These are phyloP conservation scores for Cirrhinus mrigala DNA, from an alignment of 2,797 vertebrate species.

Conservation along the genomic window DNA sequence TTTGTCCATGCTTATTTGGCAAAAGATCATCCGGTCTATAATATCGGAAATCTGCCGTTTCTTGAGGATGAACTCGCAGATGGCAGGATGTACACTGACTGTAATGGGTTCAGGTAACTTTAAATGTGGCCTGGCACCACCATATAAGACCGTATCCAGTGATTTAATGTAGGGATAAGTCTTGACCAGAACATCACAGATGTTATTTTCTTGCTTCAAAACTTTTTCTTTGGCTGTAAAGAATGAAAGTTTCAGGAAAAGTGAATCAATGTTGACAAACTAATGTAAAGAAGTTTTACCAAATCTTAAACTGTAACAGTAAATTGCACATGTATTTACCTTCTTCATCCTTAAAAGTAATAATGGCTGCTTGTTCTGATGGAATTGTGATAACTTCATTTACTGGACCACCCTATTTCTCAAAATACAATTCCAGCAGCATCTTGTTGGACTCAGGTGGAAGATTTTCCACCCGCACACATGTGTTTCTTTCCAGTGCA, in stretches of 20 bases:
- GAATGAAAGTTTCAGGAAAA: conserved; percentile 8
- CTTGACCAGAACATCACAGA: conserved; percentile 73
- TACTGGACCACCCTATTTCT: conserved; percentile 25
- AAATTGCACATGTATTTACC: conserved; percentile 35
- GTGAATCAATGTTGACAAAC: background rate
- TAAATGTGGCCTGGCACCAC: conserved; percentile 78
- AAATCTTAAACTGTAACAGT: background rate
- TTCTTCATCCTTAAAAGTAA: conserved; percentile 6
- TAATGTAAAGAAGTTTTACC: conserved; percentile 68
- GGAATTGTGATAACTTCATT: conserved; percentile 67
- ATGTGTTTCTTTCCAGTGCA: conserved; percentile 49
- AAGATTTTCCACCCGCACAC: conserved; percentile 81
- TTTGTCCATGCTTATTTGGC: conserved; percentile 72
- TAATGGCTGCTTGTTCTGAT: conserved; percentile 78
- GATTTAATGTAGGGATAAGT: conserved; percentile 82
- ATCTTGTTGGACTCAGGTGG: conserved; percentile 64
- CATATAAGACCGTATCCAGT: conserved; percentile 81
- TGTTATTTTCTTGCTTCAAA: conserved; percentile 69
- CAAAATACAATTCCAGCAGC: conserved; percentile 74
- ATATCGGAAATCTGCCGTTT: conserved; percentile 70
- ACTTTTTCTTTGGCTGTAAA: conserved; percentile 78
- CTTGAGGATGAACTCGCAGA: conserved; percentile 79
- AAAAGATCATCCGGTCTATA: conserved; percentile 79
- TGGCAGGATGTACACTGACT: conserved; percentile 68
- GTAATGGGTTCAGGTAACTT: conserved; percentile 80